Conservation (phyloP, 2,888 invertebrate genomes). For the Drosophila emarginata region DNA sequence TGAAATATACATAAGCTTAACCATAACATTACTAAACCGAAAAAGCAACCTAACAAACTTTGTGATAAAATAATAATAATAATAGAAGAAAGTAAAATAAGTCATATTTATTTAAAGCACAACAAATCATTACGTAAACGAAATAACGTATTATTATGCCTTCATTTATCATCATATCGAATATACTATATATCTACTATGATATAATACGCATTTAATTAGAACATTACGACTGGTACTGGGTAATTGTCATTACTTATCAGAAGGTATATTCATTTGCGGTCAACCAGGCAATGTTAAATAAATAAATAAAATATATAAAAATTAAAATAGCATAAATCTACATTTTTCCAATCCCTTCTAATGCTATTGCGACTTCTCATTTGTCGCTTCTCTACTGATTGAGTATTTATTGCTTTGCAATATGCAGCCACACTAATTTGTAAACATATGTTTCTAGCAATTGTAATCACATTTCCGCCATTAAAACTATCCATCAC, state of each 20-base stretch:
- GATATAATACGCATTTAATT: no score
- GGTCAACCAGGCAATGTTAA: no score
- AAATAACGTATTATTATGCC: neutral
- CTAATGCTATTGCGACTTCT: no score
- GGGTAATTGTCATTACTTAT: no score
- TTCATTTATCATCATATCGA: neutral
- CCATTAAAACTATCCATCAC: no score
- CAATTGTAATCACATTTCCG: neutral
- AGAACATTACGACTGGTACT: no score
- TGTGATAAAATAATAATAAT: constrained; percentile 65
- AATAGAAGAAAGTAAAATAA: constrained; percentile 23
- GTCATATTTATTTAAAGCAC: constrained; percentile 21
- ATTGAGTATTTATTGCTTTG: neutral
- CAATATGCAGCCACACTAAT: neutral
- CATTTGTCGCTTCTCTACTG: neutral
- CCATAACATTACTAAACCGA: neutral
- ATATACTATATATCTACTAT: no score
- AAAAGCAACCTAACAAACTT: constrained; percentile 21
- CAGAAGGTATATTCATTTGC: no score
- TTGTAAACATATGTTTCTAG: neutral
- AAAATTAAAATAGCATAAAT: no score
- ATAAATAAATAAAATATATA: no score
- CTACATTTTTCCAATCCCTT: no score
- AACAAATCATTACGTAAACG: neutral
- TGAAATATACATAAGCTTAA: constrained; percentile 61